A percentile compares a stretch with the other conserved stretches of the same genome.
Evolutionary conservation across 2,888 invertebrate genomes (phyloP).

Genomic region (Drosophila formosana): DNA sequence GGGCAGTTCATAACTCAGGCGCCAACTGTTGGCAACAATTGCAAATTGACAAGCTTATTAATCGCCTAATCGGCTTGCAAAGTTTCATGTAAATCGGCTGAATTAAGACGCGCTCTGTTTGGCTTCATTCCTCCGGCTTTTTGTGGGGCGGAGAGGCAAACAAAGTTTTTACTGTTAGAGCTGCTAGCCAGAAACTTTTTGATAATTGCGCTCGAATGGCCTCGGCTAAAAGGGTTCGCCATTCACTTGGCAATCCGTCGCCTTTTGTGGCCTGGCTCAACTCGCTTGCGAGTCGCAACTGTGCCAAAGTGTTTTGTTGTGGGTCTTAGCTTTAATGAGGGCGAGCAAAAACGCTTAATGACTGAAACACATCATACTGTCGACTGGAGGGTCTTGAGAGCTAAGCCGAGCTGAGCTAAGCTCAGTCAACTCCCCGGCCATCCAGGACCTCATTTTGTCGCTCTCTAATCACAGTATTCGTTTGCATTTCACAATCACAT

Average conservation of each 20-base stretch:
- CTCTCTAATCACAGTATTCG: constrained; percentile 22
- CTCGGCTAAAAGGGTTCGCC: constrained; percentile 63
- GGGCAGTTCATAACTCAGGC: constrained; percentile 71
- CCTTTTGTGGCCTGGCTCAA: constrained; percentile 25
- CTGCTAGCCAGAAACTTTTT: constrained; percentile 65
- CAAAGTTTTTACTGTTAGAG: constrained; percentile 60
- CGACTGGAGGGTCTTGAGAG: constrained; percentile 41
- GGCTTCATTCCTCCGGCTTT: constrained; percentile 9
- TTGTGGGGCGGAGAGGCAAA: constrained; percentile 6
- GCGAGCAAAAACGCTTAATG: constrained; percentile 62
- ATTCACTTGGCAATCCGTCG: constrained; percentile 33
- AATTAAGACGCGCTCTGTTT: constrained; percentile 67
- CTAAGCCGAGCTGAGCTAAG: constrained; percentile 28
- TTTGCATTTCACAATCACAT: constrained; percentile 73
- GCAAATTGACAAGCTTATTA: constrained; percentile 80
- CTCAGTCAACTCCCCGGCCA: constrained; percentile 29
- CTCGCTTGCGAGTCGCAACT: constrained; percentile 32
- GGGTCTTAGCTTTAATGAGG: constrained; percentile 68
- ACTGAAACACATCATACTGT: constrained; percentile 65
- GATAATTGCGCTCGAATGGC: constrained; percentile 75
- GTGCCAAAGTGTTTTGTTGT: constrained; percentile 53
- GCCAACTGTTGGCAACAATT: constrained; percentile 73
- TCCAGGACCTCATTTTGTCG: constrained; percentile 23
- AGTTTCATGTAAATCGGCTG: constrained; percentile 73
- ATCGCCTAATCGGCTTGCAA: constrained; percentile 80